phyloP scores from a whole-genome alignment of 2,113 vertebrate genomes.

The Amphiprion percula region DNA sequence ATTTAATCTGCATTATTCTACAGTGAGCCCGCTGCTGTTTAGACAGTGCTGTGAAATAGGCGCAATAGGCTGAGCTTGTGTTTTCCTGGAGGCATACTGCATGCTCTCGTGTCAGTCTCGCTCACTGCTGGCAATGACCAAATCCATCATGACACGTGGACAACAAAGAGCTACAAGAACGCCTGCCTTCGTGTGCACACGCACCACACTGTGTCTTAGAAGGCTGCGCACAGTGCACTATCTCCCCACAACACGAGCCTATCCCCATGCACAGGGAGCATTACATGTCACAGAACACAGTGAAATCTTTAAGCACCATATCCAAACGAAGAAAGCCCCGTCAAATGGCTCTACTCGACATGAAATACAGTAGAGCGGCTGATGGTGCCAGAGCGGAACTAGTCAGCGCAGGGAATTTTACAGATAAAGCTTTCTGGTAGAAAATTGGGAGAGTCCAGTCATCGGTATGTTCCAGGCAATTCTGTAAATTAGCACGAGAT shows the following conservation, averaged over 20 bases:
- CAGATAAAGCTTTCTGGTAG: constrained; percentile 74
- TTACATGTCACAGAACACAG: constrained; percentile 79
- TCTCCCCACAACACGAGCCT: constrained; percentile 76
- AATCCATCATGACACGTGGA: constrained; percentile 83
- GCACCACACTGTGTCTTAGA: constrained; percentile 48
- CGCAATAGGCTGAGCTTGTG: constrained; percentile 77
- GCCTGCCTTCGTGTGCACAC: constrained; percentile 46
- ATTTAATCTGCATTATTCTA: constrained; percentile 65
- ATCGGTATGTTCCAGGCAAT: constrained; percentile 80
- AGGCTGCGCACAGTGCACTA: constrained; percentile 55
- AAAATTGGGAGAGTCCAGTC: constrained; percentile 79
- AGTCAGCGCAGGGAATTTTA: constrained; percentile 54
- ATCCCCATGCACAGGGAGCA: constrained; percentile 64
- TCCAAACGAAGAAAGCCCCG: constrained; percentile 65
- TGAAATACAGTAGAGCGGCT: constrained; percentile 64
- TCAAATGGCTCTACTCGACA: constrained; percentile 68
- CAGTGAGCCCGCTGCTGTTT: constrained; percentile 46
- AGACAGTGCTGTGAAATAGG: constrained; percentile 64
- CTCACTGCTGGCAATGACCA: constrained; percentile 76
- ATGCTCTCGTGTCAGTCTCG: constrained; percentile 77
- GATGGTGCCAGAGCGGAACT: constrained; percentile 63
- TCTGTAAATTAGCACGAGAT: constrained; percentile 84
- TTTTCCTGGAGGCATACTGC: constrained; percentile 76
- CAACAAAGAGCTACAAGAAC: constrained; percentile 81
- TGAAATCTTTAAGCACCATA: constrained; percentile 78